Base-by-base conservation (phyloP, 2,888 invertebrate species). In the Xanthorhoe spadicearia region DNA sequence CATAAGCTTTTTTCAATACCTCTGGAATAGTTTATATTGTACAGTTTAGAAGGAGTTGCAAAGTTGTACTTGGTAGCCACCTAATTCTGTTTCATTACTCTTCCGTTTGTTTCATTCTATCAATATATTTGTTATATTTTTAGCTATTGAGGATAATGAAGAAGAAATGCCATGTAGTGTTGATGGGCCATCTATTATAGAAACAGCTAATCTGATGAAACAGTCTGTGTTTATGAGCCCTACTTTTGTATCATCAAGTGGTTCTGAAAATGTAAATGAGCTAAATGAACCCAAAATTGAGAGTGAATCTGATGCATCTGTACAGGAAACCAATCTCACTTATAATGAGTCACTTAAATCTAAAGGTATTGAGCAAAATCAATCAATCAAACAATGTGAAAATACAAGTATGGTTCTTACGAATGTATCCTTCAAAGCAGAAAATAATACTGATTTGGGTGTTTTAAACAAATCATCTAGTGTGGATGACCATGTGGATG, bases 181-280 rank as follows among this genome's bases (percentile, higher is more conserved):
- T 53, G 72, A 77, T 58, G 79, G 81, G 49, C 74, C 87, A 61
- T 89, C 89, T 60, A 86, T 91, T 66, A 80, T 88, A 70, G 84
- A 92, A 84, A 93, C 92, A 63, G 90, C 89, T 65, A 83, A 73
- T 74, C 83, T 92, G 65, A 88, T 92, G 87, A 91, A 85, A 74
- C 81, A 83, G 60, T 90, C 92, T 15, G 84, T 92, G 38, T 84
- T 90, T 68, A 80, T 92, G 64, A 92, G 92, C 73, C 90, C 92
- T 28, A 87, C 90, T 46, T 90, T 90, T 81, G 73, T 78, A 61
- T 76, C 83, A 51, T 71, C 77, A 28, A 66, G 75, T 66, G 54
- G 76, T 56, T 78, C 80, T 78, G 68, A 71, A 9, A 76, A 75
- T 72, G 50, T 79, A 57, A 80, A 78, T 32, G 84, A 86, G 78